phyloP scores from a whole-genome alignment of 2,888 invertebrate genomes.

The Polyommatus icarus region DNA sequence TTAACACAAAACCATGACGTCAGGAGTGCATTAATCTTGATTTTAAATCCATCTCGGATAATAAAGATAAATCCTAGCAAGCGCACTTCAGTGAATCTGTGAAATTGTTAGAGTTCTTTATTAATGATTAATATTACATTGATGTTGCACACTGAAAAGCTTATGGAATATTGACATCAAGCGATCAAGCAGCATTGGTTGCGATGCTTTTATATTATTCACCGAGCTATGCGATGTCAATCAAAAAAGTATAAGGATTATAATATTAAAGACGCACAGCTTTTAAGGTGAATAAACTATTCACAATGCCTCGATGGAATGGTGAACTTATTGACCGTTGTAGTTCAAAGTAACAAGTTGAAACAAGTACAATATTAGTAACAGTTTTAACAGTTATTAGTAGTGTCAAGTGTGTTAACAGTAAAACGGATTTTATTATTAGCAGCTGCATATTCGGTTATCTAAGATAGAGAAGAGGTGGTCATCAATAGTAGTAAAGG shows the following conservation, averaged over 20 bases:
- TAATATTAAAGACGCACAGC: slow-evolving; percentile 11
- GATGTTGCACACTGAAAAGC: slow-evolving; percentile 15
- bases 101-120: slow-evolving; percentile 9
- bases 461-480: not conserved
- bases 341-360: not conserved
- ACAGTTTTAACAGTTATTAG: not conserved
- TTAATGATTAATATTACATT: slow-evolving; percentile 6
- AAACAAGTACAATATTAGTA: not conserved
- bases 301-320: slow-evolving; percentile 14
- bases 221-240: not conserved
- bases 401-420: not conserved
- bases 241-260: slow-evolving; percentile 23
- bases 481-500: not conserved
- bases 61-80: not conserved
- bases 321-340: slow-evolving; percentile 25
- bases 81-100: not conserved
- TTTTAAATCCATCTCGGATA: not conserved
- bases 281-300: slow-evolving; percentile 26
- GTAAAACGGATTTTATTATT: not conserved
- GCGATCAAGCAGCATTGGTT: not conserved
- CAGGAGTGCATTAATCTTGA: not conserved
- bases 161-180: not conserved
- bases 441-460: not conserved
- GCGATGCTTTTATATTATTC: slow-evolving; percentile 13
- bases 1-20: not conserved